phyloP scores from a whole-genome alignment of 1,140 invertebrate species.

The Trichonephila clavipes region DNA sequence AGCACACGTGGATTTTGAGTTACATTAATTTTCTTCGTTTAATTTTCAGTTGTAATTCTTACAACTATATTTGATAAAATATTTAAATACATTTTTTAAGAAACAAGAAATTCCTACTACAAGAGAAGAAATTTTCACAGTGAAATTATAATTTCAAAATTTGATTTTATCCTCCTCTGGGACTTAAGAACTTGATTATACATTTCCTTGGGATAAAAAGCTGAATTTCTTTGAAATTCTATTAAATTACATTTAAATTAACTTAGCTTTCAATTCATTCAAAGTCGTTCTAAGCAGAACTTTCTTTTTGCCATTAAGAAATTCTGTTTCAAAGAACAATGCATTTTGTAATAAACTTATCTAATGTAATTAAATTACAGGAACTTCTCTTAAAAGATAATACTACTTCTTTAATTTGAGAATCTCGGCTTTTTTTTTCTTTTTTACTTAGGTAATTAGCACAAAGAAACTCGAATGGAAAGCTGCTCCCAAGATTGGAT shows the following conservation, averaged over 20 bases:
- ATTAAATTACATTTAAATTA: neutral
- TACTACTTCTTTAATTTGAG: neutral
- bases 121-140: neutral
- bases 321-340: neutral
- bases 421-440: neutral
- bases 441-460: conserved; percentile 80
- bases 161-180: neutral
- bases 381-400: neutral
- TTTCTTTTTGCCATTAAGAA: neutral
- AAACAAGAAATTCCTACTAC: too few relatives aligned
- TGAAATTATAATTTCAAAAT: neutral
- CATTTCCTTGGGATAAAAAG: neutral
- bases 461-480: conserved; percentile 92
- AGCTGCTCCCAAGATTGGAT: conserved; percentile 89
- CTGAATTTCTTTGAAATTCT: neutral
- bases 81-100: too few relatives aligned
- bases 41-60: too few relatives aligned
- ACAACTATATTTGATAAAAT: too few relatives aligned
- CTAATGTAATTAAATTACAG: neutral
- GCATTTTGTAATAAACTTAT: neutral
- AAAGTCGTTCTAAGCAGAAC: neutral
- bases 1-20: too few relatives aligned
- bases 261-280: neutral
- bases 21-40: too few relatives aligned
- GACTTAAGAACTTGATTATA: neutral